These are phyloP conservation scores for Eretmocerus hayati DNA, from an alignment of 2,888 invertebrate genomes.

Conservation along the genomic window DNA sequence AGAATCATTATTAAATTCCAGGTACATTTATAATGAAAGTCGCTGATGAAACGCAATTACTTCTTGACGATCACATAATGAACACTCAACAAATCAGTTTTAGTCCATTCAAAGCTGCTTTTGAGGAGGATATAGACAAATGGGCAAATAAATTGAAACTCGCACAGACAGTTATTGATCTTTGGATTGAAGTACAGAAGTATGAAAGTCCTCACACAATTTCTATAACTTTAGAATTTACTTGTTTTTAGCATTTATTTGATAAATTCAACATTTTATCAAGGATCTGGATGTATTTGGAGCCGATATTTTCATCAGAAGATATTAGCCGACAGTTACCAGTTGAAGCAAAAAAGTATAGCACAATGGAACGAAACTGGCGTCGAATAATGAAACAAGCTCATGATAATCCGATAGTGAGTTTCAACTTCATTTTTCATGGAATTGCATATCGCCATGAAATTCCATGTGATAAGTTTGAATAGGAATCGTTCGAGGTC, in stretches of 20 bases:
- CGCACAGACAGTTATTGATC: conserved; percentile 58
- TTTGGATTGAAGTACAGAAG: conserved; percentile 71
- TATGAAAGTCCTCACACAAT: conserved; percentile 31
- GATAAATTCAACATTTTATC: not conserved
- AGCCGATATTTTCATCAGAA: conserved; percentile 75
- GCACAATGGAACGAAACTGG: conserved; percentile 74
- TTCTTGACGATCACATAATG: conserved; percentile 70
- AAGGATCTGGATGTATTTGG: conserved; percentile 68
- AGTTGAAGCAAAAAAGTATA: conserved; percentile 70
- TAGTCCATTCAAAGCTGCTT: conserved; percentile 72
- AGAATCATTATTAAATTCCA: conserved; percentile 31
- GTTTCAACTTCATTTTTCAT: no score
- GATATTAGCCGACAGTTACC: conserved; percentile 75
- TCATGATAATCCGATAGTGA: conserved; percentile 61
- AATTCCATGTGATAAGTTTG: no score
- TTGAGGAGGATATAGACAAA: conserved; percentile 64
- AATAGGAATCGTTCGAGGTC: no score
- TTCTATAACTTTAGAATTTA: not conserved
- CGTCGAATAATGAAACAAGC: conserved; percentile 68
- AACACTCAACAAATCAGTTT: conserved; percentile 68
- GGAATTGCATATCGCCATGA: no score
- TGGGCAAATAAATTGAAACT: conserved; percentile 66
- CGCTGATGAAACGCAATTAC: conserved; percentile 64
- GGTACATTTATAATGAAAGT: conserved; percentile 70
- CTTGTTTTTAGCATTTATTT: not conserved